Percentiles rank a stretch among this genome's conserved stretches.
Evolutionary conservation across 2,797 vertebrate species (phyloP).

Genomic region (Argyrosomus regius): DNA sequence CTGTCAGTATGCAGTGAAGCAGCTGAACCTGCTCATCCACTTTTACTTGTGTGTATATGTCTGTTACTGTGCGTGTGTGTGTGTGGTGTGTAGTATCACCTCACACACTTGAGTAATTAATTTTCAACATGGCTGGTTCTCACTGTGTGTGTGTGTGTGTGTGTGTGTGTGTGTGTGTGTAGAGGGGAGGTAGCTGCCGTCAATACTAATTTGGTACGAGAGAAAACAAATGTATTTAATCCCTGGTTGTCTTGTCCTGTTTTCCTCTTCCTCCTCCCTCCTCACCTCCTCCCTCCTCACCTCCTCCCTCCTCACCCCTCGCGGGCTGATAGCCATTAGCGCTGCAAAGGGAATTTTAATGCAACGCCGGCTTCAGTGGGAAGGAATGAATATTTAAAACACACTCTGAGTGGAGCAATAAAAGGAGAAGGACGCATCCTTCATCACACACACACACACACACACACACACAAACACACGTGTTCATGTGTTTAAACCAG

Average conservation of each 20-base stretch:
- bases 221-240: slow-evolving; percentile 87
- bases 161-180: slow-evolving; percentile 25
- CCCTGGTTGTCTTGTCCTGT: slow-evolving; percentile 78
- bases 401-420: slow-evolving; percentile 65
- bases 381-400: slow-evolving; percentile 80
- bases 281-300: slow-evolving; percentile 2
- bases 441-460: slow-evolving; percentile 35
- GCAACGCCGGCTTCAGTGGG: slow-evolving; percentile 57
- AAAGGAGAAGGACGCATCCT: slow-evolving; percentile 63
- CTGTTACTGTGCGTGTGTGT: slow-evolving; percentile 11
- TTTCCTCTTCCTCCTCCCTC: slow-evolving; percentile 41
- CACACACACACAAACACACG: slow-evolving; percentile 18
- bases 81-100: slow-evolving; percentile 51
- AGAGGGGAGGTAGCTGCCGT: slow-evolving; percentile 68
- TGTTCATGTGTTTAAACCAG: too few species aligned
- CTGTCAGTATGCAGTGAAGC: too few species aligned
- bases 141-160: background rate
- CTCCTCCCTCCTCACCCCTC: slow-evolving; percentile 21
- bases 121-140: slow-evolving; percentile 79
- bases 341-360: slow-evolving; percentile 79
- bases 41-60: too few species aligned
- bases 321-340: slow-evolving; percentile 73
- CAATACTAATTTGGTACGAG: slow-evolving; percentile 82
- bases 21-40: too few species aligned
- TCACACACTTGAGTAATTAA: slow-evolving; percentile 82